phyloP scores from a whole-genome alignment of 2,797 vertebrate genomes.

The Poeciliopsis infans region DNA sequence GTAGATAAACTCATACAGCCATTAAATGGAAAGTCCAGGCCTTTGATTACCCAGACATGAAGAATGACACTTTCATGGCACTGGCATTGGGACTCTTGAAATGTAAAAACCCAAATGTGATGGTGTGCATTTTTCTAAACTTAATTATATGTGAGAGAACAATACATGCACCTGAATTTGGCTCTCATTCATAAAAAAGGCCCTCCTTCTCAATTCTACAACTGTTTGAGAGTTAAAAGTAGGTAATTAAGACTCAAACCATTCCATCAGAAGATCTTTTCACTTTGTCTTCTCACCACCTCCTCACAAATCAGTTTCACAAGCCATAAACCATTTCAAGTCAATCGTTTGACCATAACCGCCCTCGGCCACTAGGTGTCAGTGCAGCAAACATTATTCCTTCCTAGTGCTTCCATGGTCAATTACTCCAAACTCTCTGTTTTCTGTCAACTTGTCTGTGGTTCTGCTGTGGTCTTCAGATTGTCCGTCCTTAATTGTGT shows the following conservation, averaged over 20 bases:
- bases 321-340: slow-evolving; percentile 64
- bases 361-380: slow-evolving; percentile 80
- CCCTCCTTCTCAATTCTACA: slow-evolving; percentile 6
- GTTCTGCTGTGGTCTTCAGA: slow-evolving; percentile 63
- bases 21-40: slow-evolving; percentile 12
- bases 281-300: slow-evolving; percentile 58
- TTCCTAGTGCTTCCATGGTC: slow-evolving; percentile 86
- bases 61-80: slow-evolving; percentile 41
- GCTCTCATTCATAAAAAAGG: slow-evolving; percentile 22
- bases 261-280: slow-evolving; percentile 52
- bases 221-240: slow-evolving; percentile 4
- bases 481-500: slow-evolving; percentile 73
- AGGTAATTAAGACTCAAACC: slow-evolving; percentile 54
- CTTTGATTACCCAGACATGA: slow-evolving; percentile 30
- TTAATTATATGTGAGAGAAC: slow-evolving; percentile 31
- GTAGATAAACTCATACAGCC: slow-evolving; percentile 37
- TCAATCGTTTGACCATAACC: slow-evolving; percentile 58
- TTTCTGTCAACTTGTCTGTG: slow-evolving; percentile 64
- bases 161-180: slow-evolving; percentile 21
- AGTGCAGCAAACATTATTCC: slow-evolving; percentile 77
- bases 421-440: slow-evolving; percentile 70
- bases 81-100: slow-evolving; percentile 70
- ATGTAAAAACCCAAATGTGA: slow-evolving; percentile 30
- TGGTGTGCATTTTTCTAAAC: slow-evolving; percentile 19
- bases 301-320: slow-evolving; percentile 53